Percentiles rank a stretch among this genome's conserved stretches.
These are phyloP conservation scores for Pitangus sulphuratus DNA, from an alignment of 2,797 vertebrate genomes.

Conservation along the genomic window DNA sequence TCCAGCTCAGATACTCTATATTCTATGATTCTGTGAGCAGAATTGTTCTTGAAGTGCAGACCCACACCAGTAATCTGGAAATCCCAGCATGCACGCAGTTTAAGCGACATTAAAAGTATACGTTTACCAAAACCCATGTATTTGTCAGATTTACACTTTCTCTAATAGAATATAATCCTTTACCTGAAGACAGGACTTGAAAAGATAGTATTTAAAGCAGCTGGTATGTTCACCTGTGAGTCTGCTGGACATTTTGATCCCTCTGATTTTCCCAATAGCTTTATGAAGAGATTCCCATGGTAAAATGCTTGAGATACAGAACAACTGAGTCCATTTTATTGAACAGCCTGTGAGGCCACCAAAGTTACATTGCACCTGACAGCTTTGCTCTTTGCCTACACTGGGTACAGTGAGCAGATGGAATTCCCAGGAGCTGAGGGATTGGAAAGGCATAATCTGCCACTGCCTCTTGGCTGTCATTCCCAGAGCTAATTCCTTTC, in stretches of 20 bases:
- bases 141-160: background rate
- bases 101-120: background rate
- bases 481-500: background rate
- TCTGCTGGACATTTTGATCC: background rate
- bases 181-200: background rate
- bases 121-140: background rate
- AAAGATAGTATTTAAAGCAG: background rate
- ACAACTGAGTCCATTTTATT: background rate
- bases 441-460: background rate
- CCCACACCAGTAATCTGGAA: background rate
- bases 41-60: background rate
- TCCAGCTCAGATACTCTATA: background rate
- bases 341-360: background rate
- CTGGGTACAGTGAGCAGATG: background rate
- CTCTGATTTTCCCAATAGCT: background rate
- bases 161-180: background rate
- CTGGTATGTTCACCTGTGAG: background rate
- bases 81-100: background rate
- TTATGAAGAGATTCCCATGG: background rate
- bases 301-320: rapidly evolving
- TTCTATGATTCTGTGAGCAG: background rate
- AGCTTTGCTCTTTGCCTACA: background rate
- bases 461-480: background rate
- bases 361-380: background rate
- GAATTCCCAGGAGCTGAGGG: background rate